phyloP scores from a whole-genome alignment of 1,140 invertebrate species.

The Charaxes varanes region DNA sequence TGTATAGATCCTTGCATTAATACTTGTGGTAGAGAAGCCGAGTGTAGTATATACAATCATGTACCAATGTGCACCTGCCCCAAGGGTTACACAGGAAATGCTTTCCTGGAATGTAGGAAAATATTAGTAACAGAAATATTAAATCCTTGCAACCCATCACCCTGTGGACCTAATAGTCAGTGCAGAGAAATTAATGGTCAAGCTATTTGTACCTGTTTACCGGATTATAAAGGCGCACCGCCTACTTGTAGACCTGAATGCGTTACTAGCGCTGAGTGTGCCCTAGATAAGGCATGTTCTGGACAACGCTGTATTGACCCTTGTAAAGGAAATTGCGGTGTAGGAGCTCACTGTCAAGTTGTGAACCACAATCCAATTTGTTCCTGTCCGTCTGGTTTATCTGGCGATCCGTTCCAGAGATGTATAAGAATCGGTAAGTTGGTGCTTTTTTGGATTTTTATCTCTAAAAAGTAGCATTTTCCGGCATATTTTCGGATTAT shows the following conservation, averaged over 20 bases:
- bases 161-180: constrained; percentile 61
- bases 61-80: constrained; percentile 85
- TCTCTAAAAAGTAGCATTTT: too few relatives aligned
- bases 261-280: constrained; percentile 76
- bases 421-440: constrained; percentile 75
- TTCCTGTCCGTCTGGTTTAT: constrained; percentile 74
- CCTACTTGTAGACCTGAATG: constrained; percentile 78
- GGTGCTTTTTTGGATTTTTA: too few relatives aligned
- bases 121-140: constrained; percentile 33
- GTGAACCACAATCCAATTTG: constrained; percentile 81
- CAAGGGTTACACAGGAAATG: constrained; percentile 84
- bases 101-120: constrained; percentile 84
- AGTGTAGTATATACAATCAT: constrained; percentile 88
- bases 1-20: constrained; percentile 90
- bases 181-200: constrained; percentile 58
- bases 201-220: constrained; percentile 77
- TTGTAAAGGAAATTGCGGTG: constrained; percentile 78
- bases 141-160: constrained; percentile 71
- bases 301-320: constrained; percentile 79
- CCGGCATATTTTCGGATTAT: too few relatives aligned
- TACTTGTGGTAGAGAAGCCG: constrained; percentile 86
- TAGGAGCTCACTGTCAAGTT: constrained; percentile 77
- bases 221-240: constrained; percentile 77
- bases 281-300: constrained; percentile 74
- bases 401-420: constrained; percentile 79